A percentile compares a stretch with the other conserved stretches of the same genome.
These are phyloP conservation scores for Baronia brevicornis DNA, from an alignment of 2,888 invertebrate species.

Conservation along the genomic window DNA sequence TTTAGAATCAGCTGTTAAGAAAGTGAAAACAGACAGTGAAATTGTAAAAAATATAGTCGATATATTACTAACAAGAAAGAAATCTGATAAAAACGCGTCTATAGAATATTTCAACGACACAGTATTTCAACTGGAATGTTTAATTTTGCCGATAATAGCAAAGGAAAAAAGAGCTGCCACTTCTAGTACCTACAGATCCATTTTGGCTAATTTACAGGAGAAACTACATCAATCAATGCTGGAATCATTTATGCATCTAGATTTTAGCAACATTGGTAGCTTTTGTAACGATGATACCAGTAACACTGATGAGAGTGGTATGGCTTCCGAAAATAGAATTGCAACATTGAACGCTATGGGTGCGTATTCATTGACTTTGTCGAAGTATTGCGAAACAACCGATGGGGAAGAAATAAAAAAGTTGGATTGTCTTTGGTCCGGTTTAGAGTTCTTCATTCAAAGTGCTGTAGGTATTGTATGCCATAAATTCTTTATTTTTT, in stretches of 20 bases:
- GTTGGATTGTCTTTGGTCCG: constrained; percentile 51
- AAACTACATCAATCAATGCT: constrained; percentile 50
- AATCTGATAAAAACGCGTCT: constrained; percentile 24
- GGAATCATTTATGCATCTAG: constrained; percentile 49
- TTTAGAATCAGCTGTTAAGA: constrained; percentile 56
- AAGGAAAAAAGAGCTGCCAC: constrained; percentile 59
- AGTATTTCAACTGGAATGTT: constrained; percentile 57
- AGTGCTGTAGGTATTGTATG: constrained; percentile 51
- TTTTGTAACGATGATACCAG: constrained; percentile 24
- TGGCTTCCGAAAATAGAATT: constrained; percentile 35
- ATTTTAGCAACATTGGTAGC: constrained; percentile 37
- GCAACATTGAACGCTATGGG: constrained; percentile 60
- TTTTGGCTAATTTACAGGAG: constrained; percentile 59
- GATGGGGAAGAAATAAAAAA: constrained; percentile 47
- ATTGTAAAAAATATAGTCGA: constrained; percentile 53
- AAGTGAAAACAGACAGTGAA: constrained; percentile 51
- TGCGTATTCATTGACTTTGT: constrained; percentile 53
- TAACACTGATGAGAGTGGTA: constrained; percentile 42
- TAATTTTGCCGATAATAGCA: constrained; percentile 53
- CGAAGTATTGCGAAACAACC: constrained; percentile 56
- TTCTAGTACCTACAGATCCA: constrained; percentile 48
- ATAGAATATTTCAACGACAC: constrained; percentile 51
- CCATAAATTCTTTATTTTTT: constrained; percentile 3
- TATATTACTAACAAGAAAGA: constrained; percentile 40
- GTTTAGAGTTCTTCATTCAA: constrained; percentile 50